Percentiles rank a stretch among this genome's conserved stretches.
Evolutionary conservation across 2,888 invertebrate genomes (phyloP).

Genomic region (Caenorhabditis becei): DNA sequence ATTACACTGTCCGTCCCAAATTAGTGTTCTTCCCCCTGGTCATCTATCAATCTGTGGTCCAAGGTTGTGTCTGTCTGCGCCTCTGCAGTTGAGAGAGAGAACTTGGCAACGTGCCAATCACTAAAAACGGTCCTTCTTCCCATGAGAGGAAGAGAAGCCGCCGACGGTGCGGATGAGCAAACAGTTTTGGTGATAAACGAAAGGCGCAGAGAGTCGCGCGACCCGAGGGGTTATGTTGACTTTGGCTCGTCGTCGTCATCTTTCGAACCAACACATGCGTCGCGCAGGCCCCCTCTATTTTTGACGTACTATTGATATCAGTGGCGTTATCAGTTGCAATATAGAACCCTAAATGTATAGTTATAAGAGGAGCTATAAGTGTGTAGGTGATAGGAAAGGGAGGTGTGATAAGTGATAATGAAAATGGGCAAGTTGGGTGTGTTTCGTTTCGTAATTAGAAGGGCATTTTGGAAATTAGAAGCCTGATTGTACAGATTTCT

Average conservation of each 20-base stretch:
- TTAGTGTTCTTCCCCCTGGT: constrained; percentile 19
- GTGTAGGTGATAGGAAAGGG: too few relatives aligned
- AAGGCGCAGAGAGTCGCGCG: constrained; percentile 24
- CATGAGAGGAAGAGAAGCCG: background rate
- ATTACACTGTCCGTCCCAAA: constrained; percentile 21
- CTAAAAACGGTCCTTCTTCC: constrained; percentile 6
- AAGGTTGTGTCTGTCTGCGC: constrained; percentile 27
- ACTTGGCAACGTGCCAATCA: constrained; percentile 38
- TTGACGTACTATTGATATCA: constrained; percentile 7
- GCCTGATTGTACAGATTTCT: too few relatives aligned
- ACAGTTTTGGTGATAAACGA: constrained; percentile 44
- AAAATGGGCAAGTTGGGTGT: too few relatives aligned
- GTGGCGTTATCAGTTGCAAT: too few relatives aligned
- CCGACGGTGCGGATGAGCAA: constrained; percentile 15
- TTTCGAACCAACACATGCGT: constrained; percentile 56
- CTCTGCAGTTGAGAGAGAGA: background rate
- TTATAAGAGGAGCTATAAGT: too few relatives aligned
- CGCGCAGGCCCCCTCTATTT: constrained; percentile 26
- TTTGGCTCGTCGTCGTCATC: constrained; percentile 59
- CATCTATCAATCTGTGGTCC: constrained; percentile 35
- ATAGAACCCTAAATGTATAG: background rate
- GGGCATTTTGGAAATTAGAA: too few relatives aligned
- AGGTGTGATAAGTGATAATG: too few relatives aligned
- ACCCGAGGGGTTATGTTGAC: constrained; percentile 45
- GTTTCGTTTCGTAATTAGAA: too few relatives aligned